phyloP scores from a whole-genome alignment of 2,888 invertebrate genomes.

The Allacma fusca region DNA sequence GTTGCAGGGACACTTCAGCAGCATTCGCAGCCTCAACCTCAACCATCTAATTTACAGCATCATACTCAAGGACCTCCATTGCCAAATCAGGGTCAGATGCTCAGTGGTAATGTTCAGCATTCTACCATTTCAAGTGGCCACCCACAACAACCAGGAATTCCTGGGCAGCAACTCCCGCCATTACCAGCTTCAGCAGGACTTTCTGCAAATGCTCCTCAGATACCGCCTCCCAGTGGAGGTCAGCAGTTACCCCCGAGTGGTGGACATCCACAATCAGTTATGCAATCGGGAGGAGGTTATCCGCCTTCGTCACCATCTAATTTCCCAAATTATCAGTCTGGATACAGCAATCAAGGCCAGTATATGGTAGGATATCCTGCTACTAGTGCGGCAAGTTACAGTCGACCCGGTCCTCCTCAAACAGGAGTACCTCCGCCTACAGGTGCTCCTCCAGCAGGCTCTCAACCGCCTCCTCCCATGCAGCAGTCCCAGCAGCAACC shows the following conservation, averaged over 20 bases:
- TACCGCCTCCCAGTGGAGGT: slow-evolving; percentile 19
- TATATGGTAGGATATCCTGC: slow-evolving; percentile 11
- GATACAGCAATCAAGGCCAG: not conserved
- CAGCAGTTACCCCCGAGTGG: slow-evolving; percentile 18
- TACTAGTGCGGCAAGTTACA: not conserved
- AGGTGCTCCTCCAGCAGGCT: not conserved
- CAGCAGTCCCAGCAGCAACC: slow-evolving; percentile 3
- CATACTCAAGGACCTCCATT: slow-evolving; percentile 1
- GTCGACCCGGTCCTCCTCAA: not conserved
- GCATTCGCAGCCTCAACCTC: no score
- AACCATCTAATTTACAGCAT: not conserved
- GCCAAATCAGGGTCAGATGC: not conserved
- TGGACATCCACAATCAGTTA: slow-evolving; percentile 7
- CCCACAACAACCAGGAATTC: not conserved
- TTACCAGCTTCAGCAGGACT: not conserved
- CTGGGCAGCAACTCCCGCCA: slow-evolving; percentile 21
- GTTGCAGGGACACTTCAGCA: no score
- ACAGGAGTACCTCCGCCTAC: not conserved
- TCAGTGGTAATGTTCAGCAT: slow-evolving; percentile 4
- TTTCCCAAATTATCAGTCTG: not conserved
- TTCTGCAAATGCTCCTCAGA: not conserved
- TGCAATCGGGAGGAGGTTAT: not conserved
- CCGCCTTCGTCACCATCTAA: slow-evolving; percentile 7
- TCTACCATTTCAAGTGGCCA: not conserved
- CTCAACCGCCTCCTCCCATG: not conserved